A percentile compares a stretch with the other conserved stretches of the same genome.
Conservation (phyloP, 2,797 vertebrate species). For the Alca torda region DNA sequence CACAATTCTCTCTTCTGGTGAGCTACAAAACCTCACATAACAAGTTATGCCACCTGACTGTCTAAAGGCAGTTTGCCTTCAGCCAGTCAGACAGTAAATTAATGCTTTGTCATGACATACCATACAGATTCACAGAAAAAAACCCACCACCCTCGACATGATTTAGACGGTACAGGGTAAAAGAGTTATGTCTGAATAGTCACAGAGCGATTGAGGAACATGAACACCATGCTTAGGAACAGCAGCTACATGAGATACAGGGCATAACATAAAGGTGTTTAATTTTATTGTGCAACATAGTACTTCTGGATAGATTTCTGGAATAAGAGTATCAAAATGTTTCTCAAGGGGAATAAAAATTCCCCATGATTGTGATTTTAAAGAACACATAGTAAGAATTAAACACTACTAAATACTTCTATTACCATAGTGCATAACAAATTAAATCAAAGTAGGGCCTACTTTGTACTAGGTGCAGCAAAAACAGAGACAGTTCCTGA, state of each 20-base stretch:
- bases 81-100: background rate
- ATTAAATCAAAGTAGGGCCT: background rate
- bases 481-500: conserved; percentile 15
- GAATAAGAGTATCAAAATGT: background rate
- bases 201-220: background rate
- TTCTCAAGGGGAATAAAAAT: background rate
- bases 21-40: background rate
- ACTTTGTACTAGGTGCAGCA: background rate
- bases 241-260: background rate
- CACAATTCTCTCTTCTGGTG: background rate
- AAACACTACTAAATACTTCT: background rate
- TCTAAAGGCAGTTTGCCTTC: background rate
- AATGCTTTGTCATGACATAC: background rate
- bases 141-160: background rate
- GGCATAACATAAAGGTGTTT: background rate
- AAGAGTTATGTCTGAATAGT: background rate
- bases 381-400: background rate
- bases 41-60: background rate
- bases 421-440: background rate
- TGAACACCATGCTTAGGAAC: background rate
- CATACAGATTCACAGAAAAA: background rate
- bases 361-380: background rate
- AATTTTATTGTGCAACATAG: background rate
- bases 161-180: background rate
- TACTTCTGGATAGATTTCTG: background rate